These are phyloP conservation scores for Drosophila elegans DNA, from an alignment of 1,140 invertebrate species.

Conservation along the genomic window DNA sequence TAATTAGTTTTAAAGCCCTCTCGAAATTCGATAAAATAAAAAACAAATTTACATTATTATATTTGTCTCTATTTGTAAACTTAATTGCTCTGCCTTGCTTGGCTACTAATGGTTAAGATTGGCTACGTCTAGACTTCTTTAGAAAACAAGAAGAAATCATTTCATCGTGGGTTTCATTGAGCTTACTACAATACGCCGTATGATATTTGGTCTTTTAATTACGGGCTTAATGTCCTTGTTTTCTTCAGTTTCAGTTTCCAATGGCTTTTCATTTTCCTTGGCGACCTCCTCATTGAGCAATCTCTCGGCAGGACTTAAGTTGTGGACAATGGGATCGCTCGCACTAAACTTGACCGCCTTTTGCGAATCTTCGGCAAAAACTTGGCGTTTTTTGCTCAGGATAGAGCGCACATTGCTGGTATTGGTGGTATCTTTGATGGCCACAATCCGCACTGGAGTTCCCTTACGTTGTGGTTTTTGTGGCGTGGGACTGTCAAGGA, in stretches of 20 bases:
- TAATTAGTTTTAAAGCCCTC: not conserved
- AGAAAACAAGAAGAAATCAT: not conserved
- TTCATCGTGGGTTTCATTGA: conserved; percentile 37
- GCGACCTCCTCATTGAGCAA: not conserved
- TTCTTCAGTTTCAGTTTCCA: not conserved
- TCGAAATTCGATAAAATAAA: not conserved
- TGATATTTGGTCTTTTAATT: conserved; percentile 55
- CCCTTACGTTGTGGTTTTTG: conserved; percentile 49
- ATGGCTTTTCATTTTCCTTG: conserved; percentile 57
- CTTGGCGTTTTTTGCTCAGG: conserved; percentile 52
- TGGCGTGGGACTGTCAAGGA: conserved; percentile 21
- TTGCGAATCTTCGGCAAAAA: conserved; percentile 42
- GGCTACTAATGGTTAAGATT: conserved; percentile 34
- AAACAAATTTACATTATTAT: not conserved
- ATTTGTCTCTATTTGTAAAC: not conserved
- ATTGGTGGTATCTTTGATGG: conserved; percentile 7
- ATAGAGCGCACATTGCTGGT: conserved; percentile 63
- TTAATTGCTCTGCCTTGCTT: conserved; percentile 27
- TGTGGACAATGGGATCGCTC: conserved; percentile 54
- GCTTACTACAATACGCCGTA: conserved; percentile 65
- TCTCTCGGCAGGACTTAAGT: conserved; percentile 39
- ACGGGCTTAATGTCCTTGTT: conserved; percentile 45
- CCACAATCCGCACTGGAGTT: conserved; percentile 27
- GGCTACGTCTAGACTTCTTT: conserved; percentile 2
- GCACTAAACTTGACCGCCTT: conserved; percentile 66